phyloP scores from a whole-genome alignment of 2,888 invertebrate genomes.

The Sarcophaga variegata region DNA sequence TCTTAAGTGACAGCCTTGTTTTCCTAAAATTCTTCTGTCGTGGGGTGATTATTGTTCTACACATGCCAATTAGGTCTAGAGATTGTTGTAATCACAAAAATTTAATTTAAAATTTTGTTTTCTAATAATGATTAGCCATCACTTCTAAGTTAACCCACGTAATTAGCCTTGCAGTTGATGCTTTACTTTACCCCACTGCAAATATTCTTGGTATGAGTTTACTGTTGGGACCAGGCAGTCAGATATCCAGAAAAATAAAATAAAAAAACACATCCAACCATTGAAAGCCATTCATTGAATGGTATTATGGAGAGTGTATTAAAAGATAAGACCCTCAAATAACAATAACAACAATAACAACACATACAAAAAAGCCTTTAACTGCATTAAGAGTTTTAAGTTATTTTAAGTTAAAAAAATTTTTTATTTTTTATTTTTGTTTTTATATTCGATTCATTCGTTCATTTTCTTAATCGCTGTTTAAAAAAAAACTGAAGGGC shows the following conservation, averaged over 20 bases:
- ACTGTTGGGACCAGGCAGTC: constrained; percentile 44
- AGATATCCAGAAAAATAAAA: too few species aligned
- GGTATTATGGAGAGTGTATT: constrained; percentile 57
- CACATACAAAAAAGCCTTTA: constrained; percentile 53
- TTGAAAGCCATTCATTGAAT: constrained; percentile 54
- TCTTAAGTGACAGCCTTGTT: too few species aligned
- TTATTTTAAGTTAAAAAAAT: constrained; percentile 49
- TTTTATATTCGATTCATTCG: constrained; percentile 31
- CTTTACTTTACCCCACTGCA: constrained; percentile 1
- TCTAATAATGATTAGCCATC: too few species aligned
- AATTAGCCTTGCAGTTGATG: background rate
- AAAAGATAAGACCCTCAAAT: constrained; percentile 66
- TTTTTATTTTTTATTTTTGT: constrained; percentile 26
- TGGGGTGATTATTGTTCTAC: too few species aligned
- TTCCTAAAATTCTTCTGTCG: too few species aligned
- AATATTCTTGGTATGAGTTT: constrained; percentile 66
- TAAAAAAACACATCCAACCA: too few species aligned
- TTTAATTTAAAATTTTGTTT: too few species aligned
- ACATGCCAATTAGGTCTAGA: too few species aligned
- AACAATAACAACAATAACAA: constrained; percentile 62
- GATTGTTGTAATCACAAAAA: too few species aligned
- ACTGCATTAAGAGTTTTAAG: constrained; percentile 68
- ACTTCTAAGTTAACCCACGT: constrained; percentile 29
- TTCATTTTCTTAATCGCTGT: constrained; percentile 63
- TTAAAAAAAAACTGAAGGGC: constrained; percentile 60